These are phyloP conservation scores for Harpagifer antarcticus DNA, from an alignment of 2,797 vertebrate genomes.

Conservation along the genomic window DNA sequence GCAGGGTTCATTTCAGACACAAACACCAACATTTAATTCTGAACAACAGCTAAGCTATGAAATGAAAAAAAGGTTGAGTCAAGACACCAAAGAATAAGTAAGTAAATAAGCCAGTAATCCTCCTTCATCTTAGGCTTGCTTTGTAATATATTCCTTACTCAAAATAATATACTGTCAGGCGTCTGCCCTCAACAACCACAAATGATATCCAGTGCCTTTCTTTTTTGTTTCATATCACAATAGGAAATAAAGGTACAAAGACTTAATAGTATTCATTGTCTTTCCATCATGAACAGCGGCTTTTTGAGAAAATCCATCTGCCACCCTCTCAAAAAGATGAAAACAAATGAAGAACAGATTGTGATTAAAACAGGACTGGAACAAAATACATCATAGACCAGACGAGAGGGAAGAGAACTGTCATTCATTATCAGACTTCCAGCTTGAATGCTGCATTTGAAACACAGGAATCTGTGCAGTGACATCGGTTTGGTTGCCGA, in stretches of 20 bases:
- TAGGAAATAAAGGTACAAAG: slow-evolving; percentile 69
- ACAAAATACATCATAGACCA: slow-evolving; percentile 58
- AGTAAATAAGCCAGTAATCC: slow-evolving; percentile 43
- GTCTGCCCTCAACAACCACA: slow-evolving; percentile 70
- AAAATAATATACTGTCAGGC: slow-evolving; percentile 44
- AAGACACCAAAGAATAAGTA: slow-evolving; percentile 73
- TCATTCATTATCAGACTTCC: slow-evolving; percentile 46
- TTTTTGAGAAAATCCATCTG: slow-evolving; percentile 62
- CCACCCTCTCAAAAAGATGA: slow-evolving; percentile 60
- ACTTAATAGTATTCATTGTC: slow-evolving; percentile 62
- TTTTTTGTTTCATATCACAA: slow-evolving; percentile 72
- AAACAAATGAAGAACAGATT: slow-evolving; percentile 68
- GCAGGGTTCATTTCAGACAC: slow-evolving; percentile 66
- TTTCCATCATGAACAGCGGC: slow-evolving; percentile 53
- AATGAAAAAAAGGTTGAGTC: slow-evolving; percentile 68
- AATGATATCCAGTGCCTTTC: slow-evolving; percentile 86
- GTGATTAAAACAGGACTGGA: slow-evolving; percentile 60
- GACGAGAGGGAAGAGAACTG: slow-evolving; percentile 51
- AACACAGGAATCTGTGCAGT: slow-evolving; percentile 42
- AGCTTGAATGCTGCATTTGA: slow-evolving; percentile 45
- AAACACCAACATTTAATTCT: slow-evolving; percentile 72
- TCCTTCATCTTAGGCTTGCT: slow-evolving; percentile 48
- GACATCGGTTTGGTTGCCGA: slow-evolving; percentile 29
- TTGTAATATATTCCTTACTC: slow-evolving; percentile 40
- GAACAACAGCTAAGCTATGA: slow-evolving; percentile 83